Base-by-base conservation (phyloP, 2,797 vertebrate species). In the Novumbra hubbsi region DNA sequence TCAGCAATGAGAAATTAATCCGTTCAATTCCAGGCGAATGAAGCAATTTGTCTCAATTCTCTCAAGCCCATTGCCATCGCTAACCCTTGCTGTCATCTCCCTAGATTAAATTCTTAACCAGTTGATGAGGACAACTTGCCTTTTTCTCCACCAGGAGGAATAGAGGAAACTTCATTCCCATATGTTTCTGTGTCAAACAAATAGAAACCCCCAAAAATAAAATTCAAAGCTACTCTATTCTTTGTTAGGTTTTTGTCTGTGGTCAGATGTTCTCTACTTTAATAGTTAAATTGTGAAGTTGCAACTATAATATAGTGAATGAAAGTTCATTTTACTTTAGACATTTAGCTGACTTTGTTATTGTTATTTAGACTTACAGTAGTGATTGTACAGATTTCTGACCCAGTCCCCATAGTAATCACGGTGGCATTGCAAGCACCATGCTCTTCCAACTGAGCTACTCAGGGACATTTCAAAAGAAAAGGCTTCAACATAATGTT, bases 21-120 rank as follows among this genome's bases (percentile, higher is more conserved):
- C 68, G 28, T 83, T 68, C 60, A 45, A 38, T 80, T 76, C 74
- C 32, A 4, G 27, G 38, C 8, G 41, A 79, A 67, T 62, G 38
- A n/a, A 73, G 75, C 70, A 69, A 75, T 83, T 86, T 77, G 72
- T 83, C 84, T 81, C 70, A 79, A 80, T 76, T 81, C 75, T 63
- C 52, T 65, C 63, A 52, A 52, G 19, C 65, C 62, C 50, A 41
- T 52, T 72, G 57, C 27, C 65, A 68, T 55, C 0, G 57, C 32
- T 76, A 48, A 72, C 68, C 65, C 67, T 67, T 49, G 28, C 71
- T 80, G 80, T 77, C 68, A 73, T 73, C 60, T 71, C 27, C 57
- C 64, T 74, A 79, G 65, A 82, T 77, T 73, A 50, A 74, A 80
- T 24, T 76, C 50, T 57, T 74, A 24, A 8, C 24, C 66, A 70